A percentile compares a stretch with the other conserved stretches of the same genome.
Conservation (phyloP, 2,797 vertebrate species). For the Lophotriccus pileatus region DNA sequence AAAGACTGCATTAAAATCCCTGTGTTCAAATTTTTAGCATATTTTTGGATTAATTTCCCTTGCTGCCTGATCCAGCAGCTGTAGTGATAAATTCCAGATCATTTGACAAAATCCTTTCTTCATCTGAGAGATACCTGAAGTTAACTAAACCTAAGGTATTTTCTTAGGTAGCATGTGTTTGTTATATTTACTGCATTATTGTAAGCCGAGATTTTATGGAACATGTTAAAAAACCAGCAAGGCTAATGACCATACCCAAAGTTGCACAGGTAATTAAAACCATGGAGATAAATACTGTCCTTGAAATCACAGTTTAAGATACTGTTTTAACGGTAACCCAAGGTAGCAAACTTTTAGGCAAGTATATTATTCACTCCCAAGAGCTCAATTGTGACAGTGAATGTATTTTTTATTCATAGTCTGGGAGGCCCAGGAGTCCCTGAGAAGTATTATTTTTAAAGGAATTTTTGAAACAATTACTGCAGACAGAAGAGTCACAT, state of each 20-base stretch:
- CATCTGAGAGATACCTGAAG: background rate
- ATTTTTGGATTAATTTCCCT: background rate
- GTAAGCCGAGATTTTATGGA: background rate
- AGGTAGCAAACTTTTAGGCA: background rate
- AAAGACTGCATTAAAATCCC: background rate
- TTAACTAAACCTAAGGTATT: background rate
- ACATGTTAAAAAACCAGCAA: fast-evolving
- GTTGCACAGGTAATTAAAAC: background rate
- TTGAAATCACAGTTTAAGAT: background rate
- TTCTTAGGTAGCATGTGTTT: background rate
- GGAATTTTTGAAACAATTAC: slow-evolving; percentile 25
- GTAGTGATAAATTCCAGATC: background rate
- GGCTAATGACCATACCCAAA: background rate
- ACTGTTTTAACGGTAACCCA: background rate
- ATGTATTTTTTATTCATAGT: background rate
- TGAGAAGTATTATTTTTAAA: background rate
- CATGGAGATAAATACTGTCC: background rate
- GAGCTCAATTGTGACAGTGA: background rate
- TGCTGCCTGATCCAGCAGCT: background rate
- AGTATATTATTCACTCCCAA: background rate
- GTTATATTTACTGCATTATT: background rate
- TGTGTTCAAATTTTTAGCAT: slow-evolving; percentile 10
- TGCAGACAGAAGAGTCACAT: background rate
- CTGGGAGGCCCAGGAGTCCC: background rate
- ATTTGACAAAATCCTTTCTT: background rate